These are phyloP conservation scores for Patella depressa DNA, from an alignment of 2,888 invertebrate species.

Conservation along the genomic window DNA sequence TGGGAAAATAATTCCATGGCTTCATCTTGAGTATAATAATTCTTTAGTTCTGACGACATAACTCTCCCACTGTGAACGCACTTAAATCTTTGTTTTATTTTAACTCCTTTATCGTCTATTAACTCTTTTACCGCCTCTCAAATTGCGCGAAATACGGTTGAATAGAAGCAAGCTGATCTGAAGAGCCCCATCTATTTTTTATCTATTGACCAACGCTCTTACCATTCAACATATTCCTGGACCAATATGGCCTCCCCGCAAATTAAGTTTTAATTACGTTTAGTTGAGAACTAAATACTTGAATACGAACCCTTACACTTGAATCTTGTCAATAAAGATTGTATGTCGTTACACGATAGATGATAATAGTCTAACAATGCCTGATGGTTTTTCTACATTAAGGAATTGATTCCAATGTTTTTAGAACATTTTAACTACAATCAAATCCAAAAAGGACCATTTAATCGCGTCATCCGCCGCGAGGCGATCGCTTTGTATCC, in stretches of 20 bases:
- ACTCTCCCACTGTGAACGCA: no score
- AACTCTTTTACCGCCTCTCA: conserved; percentile 8
- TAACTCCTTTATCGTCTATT: conserved; percentile 3
- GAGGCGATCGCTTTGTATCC: conserved; percentile 20
- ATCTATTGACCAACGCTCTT: conserved; percentile 14
- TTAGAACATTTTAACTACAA: conserved; percentile 22
- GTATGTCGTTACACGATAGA: conserved; percentile 5
- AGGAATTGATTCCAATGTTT: conserved; percentile 19
- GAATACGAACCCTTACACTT: conserved; percentile 3
- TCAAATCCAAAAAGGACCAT: conserved; percentile 12
- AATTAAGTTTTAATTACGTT: conserved; percentile 28
- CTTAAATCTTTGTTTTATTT: conserved; percentile 3
- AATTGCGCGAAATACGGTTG: neutral
- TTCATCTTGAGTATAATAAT: conserved; percentile 1
- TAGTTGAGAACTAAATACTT: conserved; percentile 17
- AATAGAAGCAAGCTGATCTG: no score
- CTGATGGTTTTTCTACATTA: conserved; percentile 21
- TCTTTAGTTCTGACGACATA: neutral
- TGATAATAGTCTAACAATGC: conserved; percentile 20
- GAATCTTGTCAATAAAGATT: conserved; percentile 7
- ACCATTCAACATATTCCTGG: conserved; percentile 8
- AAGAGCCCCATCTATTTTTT: neutral
- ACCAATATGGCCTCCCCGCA: conserved; percentile 22
- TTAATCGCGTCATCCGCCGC: conserved; percentile 25
- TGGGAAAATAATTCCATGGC: conserved; percentile 2